These are phyloP conservation scores for Drosophila funebris DNA, from an alignment of 1,140 invertebrate genomes.

Conservation along the genomic window DNA sequence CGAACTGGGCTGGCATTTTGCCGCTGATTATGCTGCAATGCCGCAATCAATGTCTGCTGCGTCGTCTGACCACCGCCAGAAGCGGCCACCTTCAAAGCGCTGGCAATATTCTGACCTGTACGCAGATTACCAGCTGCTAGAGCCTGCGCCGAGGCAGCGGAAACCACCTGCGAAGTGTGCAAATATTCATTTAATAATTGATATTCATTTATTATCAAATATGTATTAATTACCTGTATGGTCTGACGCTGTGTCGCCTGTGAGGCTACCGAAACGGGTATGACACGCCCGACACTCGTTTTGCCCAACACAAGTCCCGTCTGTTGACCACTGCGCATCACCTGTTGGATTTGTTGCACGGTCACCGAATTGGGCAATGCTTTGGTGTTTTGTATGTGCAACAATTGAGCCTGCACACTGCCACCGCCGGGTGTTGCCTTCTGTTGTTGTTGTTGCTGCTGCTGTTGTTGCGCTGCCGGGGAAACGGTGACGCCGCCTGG, in stretches of 20 bases:
- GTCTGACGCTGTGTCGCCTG: constrained; percentile 79
- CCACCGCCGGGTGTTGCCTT: constrained; percentile 38
- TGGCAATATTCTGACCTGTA: constrained; percentile 83
- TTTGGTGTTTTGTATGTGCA: constrained; percentile 85
- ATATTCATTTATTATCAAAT: background rate
- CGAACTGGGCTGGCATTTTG: constrained; percentile 84
- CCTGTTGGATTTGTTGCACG: constrained; percentile 91
- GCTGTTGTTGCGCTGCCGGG: constrained; percentile 39
- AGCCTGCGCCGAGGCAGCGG: constrained; percentile 84
- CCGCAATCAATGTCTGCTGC: constrained; percentile 83
- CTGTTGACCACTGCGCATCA: constrained; percentile 87
- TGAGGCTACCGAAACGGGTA: constrained; percentile 81
- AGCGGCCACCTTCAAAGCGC: constrained; percentile 84
- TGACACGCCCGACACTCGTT: constrained; percentile 78
- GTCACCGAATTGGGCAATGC: constrained; percentile 87
- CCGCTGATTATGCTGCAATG: constrained; percentile 83
- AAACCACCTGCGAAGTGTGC: constrained; percentile 83
- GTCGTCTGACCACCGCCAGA: constrained; percentile 65
- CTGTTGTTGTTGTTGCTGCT: constrained; percentile 59
- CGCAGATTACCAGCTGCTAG: constrained; percentile 83
- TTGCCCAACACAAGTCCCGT: constrained; percentile 80
- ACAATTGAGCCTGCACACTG: constrained; percentile 74
- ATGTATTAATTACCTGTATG: constrained; percentile 75
- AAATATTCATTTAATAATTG: background rate
- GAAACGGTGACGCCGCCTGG: constrained; percentile 77